A percentile compares a stretch with the other conserved stretches of the same genome.
Conservation (phyloP, 1,140 invertebrate species). For the Colletes gigas region DNA sequence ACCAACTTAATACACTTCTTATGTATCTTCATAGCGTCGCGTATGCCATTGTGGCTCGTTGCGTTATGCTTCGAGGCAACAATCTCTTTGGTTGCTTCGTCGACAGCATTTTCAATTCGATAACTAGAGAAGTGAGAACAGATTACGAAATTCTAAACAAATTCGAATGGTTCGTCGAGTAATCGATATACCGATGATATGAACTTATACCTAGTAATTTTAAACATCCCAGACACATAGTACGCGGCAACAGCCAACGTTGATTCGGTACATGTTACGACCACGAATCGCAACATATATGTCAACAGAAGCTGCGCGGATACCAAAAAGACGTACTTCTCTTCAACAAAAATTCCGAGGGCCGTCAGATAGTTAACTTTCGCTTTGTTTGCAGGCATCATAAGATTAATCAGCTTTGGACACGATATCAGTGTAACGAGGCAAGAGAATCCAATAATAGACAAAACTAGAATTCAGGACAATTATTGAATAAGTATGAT, state of each 20-base stretch:
- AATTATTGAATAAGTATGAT: too few species aligned
- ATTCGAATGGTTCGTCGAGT: too few species aligned
- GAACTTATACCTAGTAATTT: background rate
- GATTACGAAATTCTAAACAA: too few species aligned
- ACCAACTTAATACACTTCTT: background rate
- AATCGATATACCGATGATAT: background rate
- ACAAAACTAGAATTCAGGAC: too few species aligned
- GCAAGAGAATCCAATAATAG: too few species aligned
- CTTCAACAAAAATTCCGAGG: background rate
- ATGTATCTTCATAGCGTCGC: background rate
- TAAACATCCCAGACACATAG: background rate
- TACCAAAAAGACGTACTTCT: background rate
- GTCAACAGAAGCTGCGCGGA: background rate
- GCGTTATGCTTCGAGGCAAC: too few species aligned
- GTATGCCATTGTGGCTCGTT: background rate
- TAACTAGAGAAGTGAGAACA: background rate
- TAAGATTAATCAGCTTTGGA: background rate
- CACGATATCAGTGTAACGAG: background rate
- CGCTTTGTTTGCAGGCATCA: slow-evolving; percentile 11
- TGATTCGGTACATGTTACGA: background rate
- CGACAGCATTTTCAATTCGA: background rate
- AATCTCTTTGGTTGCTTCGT: background rate
- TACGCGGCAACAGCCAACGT: background rate
- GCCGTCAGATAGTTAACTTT: background rate
- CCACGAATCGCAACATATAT: background rate